Percentiles rank a stretch among this genome's conserved stretches.
Conservation (phyloP, 2,113 vertebrate species). For the Notarius quadriscutis region DNA sequence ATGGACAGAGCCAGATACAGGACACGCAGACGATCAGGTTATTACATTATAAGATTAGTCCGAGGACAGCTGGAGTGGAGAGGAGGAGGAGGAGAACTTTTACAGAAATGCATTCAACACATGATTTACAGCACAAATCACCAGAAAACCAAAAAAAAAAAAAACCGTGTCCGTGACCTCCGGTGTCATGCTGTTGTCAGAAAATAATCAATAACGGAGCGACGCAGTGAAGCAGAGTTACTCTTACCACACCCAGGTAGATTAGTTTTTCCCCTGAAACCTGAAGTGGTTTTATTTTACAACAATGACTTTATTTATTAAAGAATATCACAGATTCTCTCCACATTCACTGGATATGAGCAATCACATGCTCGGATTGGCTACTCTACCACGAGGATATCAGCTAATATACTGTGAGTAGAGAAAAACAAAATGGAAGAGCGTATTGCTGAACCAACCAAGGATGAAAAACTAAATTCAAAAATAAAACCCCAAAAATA, state of each 20-base stretch:
- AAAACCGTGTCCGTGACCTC: not conserved
- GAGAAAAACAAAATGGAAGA: too few relatives aligned
- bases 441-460: too few relatives aligned
- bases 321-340: too few relatives aligned
- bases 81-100: too few relatives aligned
- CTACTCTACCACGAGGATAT: too few relatives aligned
- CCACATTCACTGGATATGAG: too few relatives aligned
- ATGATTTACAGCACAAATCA: not conserved
- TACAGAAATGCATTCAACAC: not conserved
- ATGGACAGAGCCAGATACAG: slow-evolving; percentile 4
- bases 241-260: not conserved
- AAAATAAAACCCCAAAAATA: too few relatives aligned
- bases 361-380: too few relatives aligned
- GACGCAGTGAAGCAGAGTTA: not conserved
- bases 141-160: too few relatives aligned
- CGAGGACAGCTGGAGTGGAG: not conserved
- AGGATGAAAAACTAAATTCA: too few relatives aligned
- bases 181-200: not conserved
- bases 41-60: not conserved
- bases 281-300: not conserved
- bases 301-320: too few relatives aligned
- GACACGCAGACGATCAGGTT: not conserved
- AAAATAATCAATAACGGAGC: not conserved
- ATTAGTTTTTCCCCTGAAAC: not conserved
- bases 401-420: too few relatives aligned